A percentile compares a stretch with the other conserved stretches of the same genome.
These are phyloP conservation scores for Eupithecia centaureata DNA, from an alignment of 2,888 invertebrate species.

Conservation along the genomic window DNA sequence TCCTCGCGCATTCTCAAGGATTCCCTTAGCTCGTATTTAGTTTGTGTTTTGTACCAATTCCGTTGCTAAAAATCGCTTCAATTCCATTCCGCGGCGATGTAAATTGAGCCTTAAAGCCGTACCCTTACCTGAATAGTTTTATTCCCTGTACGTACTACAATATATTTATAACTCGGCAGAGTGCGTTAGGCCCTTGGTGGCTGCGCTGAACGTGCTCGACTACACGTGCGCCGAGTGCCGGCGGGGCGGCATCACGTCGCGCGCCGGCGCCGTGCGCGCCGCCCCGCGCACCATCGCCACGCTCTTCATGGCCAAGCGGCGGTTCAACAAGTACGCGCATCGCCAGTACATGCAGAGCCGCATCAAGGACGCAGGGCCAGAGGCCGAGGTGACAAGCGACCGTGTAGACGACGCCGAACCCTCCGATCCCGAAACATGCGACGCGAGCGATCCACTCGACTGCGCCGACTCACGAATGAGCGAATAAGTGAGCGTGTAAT, in stretches of 20 bases:
- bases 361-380: slow-evolving; percentile 17
- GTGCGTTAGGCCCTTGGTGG: slow-evolving; percentile 77
- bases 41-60: too few species aligned
- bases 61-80: too few species aligned
- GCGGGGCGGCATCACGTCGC: slow-evolving; percentile 80
- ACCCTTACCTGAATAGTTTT: neutral
- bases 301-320: slow-evolving; percentile 82
- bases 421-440: slow-evolving; percentile 39
- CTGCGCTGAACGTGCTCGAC: slow-evolving; percentile 73
- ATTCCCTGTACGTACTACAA: neutral
- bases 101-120: too few species aligned
- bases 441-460: slow-evolving; percentile 9
- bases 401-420: slow-evolving; percentile 37
- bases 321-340: slow-evolving; percentile 83
- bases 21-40: too few species aligned
- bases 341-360: slow-evolving; percentile 74
- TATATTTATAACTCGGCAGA: slow-evolving; percentile 56
- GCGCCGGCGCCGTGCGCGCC: slow-evolving; percentile 77
- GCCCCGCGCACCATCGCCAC: slow-evolving; percentile 81
- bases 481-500: slow-evolving; percentile 6
- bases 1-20: too few species aligned
- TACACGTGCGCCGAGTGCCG: slow-evolving; percentile 81
- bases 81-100: too few species aligned
- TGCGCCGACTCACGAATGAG: slow-evolving; percentile 12
- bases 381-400: slow-evolving; percentile 39